These are phyloP conservation scores for Keiferia lycopersicella DNA, from an alignment of 2,888 invertebrate species.

Conservation along the genomic window DNA sequence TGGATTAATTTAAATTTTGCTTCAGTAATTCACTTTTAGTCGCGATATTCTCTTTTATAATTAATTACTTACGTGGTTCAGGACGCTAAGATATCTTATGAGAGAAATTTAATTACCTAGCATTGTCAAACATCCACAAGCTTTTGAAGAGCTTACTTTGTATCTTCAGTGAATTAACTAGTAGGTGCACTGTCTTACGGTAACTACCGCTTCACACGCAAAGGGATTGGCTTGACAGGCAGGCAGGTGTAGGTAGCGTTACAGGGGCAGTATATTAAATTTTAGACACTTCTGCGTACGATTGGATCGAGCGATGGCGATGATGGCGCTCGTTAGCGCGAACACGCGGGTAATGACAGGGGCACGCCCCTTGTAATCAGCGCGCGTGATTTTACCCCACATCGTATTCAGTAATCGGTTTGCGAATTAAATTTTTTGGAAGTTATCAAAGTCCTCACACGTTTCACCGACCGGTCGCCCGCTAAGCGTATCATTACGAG, in stretches of 20 bases:
- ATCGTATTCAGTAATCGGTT: constrained; percentile 71
- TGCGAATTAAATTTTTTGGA: constrained; percentile 62
- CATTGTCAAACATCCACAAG: constrained; percentile 13
- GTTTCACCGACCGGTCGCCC: constrained; percentile 48
- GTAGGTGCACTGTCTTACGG: constrained; percentile 6
- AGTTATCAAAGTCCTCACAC: constrained; percentile 66
- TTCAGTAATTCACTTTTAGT: constrained; percentile 10
- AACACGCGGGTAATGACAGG: constrained; percentile 69
- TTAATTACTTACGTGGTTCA: constrained; percentile 11
- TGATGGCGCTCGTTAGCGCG: constrained; percentile 59
- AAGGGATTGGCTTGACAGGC: not conserved
- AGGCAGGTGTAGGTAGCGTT: constrained; percentile 7
- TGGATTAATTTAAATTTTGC: constrained; percentile 2
- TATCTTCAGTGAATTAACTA: constrained; percentile 8
- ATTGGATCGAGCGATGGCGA: constrained; percentile 26
- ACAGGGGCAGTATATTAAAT: constrained; percentile 21
- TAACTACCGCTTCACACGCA: constrained; percentile 8
- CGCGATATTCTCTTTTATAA: not conserved
- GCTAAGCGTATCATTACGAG: constrained; percentile 71
- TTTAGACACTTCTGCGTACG: constrained; percentile 24
- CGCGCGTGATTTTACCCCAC: constrained; percentile 67
- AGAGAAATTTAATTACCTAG: constrained; percentile 10
- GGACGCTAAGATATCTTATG: constrained; percentile 7
- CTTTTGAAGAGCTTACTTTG: constrained; percentile 1
- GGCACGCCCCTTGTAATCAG: constrained; percentile 67